Percentiles rank a stretch among this genome's conserved stretches.
These are phyloP conservation scores for Hippopotamus amphibius DNA, from an alignment of 2,113 vertebrate genomes.

Conservation along the genomic window DNA sequence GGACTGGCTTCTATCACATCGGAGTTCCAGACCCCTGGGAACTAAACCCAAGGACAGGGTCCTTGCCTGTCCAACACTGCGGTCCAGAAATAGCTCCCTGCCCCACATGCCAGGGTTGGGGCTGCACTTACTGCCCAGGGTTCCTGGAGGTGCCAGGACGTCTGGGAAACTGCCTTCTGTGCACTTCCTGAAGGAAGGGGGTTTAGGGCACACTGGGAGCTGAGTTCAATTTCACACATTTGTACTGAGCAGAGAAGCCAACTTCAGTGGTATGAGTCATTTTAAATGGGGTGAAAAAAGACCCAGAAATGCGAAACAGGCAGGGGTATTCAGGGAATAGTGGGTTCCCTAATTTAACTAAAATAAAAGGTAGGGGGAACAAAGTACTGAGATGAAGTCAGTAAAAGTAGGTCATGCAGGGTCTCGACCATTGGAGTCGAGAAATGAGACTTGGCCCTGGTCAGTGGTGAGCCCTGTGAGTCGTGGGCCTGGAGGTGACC, in stretches of 20 bases:
- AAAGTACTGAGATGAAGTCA: neutral
- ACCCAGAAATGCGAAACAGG: neutral
- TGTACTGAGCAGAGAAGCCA: neutral
- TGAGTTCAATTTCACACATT: neutral
- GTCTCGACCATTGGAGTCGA: neutral
- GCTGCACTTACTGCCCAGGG: neutral
- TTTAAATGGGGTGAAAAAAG: neutral
- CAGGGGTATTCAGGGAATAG: neutral
- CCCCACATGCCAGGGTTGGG: rapidly evolving
- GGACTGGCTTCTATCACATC: too few relatives aligned
- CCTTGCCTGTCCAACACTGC: neutral
- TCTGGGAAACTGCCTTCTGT: neutral
- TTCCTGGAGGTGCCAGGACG: too few relatives aligned
- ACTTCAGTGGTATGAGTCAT: neutral
- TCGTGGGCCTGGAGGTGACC: neutral
- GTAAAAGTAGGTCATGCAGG: neutral
- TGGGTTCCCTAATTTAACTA: neutral
- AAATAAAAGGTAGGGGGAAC: neutral
- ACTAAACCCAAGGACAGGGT: neutral
- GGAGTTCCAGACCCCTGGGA: neutral
- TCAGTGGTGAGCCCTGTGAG: neutral
- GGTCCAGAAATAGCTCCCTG: neutral
- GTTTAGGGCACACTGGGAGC: neutral
- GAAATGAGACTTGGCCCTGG: neutral
- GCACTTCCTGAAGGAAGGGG: neutral